These are phyloP conservation scores for Allolobophora icterica DNA, from an alignment of 2,888 invertebrate genomes.

Conservation along the genomic window DNA sequence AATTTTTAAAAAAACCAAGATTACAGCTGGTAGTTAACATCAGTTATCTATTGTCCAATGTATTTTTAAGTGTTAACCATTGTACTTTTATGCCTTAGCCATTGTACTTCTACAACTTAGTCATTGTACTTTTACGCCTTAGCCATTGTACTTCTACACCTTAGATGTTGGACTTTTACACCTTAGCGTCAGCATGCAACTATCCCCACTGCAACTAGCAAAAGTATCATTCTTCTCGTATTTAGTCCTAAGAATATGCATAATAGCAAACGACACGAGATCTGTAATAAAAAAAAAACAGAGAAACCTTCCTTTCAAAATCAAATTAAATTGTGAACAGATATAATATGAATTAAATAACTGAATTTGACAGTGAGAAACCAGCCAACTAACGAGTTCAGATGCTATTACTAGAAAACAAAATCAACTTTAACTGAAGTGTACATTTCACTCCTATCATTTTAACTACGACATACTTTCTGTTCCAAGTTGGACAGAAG, in stretches of 20 bases:
- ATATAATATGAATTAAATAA: not conserved
- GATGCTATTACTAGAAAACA: not conserved
- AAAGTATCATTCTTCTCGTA: not conserved
- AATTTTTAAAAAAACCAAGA: too few species aligned
- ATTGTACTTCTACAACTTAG: too few species aligned
- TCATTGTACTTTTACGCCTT: too few species aligned
- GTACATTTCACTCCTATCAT: not conserved
- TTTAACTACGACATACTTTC: conserved; percentile 48
- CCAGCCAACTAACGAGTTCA: too few species aligned
- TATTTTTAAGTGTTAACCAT: too few species aligned
- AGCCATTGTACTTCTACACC: too few species aligned
- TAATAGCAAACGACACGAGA: not conserved
- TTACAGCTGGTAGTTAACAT: not conserved
- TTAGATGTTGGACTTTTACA: too few species aligned
- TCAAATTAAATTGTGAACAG: not conserved
- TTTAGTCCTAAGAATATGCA: not conserved
- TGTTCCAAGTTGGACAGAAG: conserved; percentile 53
- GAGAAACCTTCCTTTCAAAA: not conserved
- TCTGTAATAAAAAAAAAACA: not conserved
- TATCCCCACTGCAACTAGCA: not conserved
- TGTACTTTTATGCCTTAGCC: too few species aligned
- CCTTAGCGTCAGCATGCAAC: too few species aligned
- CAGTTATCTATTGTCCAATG: not conserved
- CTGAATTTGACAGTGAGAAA: not conserved
- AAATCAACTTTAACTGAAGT: not conserved